Evolutionary conservation across 1,140 invertebrate genomes (phyloP).

Genomic region (Sycobia sp.): DNA sequence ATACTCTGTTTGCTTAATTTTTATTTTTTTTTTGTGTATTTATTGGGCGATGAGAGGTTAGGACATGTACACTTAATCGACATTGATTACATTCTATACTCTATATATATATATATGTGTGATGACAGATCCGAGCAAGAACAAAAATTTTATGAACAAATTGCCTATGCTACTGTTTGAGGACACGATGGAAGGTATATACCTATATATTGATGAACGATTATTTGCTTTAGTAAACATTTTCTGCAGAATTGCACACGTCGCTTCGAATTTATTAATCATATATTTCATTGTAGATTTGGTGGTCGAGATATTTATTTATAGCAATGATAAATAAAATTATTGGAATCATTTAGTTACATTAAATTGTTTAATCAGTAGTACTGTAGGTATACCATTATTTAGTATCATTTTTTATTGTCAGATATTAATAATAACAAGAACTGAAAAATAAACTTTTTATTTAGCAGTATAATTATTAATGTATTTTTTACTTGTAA

Average conservation of each 20-base stretch:
- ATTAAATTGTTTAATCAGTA: no score
- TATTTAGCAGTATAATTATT: no score
- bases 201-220: no score
- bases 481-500: no score
- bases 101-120: constrained; percentile 5
- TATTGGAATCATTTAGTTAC: no score
- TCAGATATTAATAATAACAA: no score
- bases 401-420: no score
- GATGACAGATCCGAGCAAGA: constrained; percentile 35
- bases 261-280: neutral
- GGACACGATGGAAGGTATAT: constrained; percentile 47
- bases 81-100: constrained; percentile 54
- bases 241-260: neutral
- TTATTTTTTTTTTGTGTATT: neutral
- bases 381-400: no score
- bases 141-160: constrained; percentile 41
- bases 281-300: constrained; percentile 17
- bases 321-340: no score
- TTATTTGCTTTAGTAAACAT: neutral
- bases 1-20: neutral
- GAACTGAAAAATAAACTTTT: no score
- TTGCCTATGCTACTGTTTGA: constrained; percentile 45
- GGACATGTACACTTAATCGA: constrained; percentile 45
- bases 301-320: constrained; percentile 13
- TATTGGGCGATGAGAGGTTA: neutral